These are phyloP conservation scores for Macrosoma leucophasiata DNA, from an alignment of 2,888 invertebrate species.

Conservation along the genomic window DNA sequence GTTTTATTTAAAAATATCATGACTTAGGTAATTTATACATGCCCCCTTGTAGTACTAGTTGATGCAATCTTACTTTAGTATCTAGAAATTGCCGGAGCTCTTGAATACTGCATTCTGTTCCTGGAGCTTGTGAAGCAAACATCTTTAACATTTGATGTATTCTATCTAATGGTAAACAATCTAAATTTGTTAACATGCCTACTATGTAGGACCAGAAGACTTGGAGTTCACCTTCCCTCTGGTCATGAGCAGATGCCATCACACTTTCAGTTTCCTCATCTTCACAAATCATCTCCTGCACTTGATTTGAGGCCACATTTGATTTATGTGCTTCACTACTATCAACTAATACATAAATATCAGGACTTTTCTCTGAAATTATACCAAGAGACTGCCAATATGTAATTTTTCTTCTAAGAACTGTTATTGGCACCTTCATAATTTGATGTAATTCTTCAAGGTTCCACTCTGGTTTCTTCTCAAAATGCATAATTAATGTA, in stretches of 20 bases:
- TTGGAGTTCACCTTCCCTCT: slow-evolving; percentile 94
- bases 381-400: slow-evolving; percentile 97
- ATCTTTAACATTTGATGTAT: slow-evolving; percentile 98
- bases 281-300: slow-evolving; percentile 82
- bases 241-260: slow-evolving; percentile 96
- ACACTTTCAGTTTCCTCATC: slow-evolving; percentile 95
- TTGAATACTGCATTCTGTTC: slow-evolving; percentile 90
- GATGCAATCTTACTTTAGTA: slow-evolving; percentile 93
- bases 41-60: slow-evolving; percentile 88
- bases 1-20: slow-evolving; percentile 37
- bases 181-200: slow-evolving; percentile 97
- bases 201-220: slow-evolving; percentile 98
- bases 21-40: slow-evolving; percentile 90
- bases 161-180: slow-evolving; percentile 91
- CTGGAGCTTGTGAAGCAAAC: slow-evolving; percentile 95
- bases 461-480: slow-evolving; percentile 89
- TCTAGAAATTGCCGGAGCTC: slow-evolving; percentile 93
- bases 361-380: slow-evolving; percentile 83
- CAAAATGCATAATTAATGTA: slow-evolving; percentile 94
- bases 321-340: slow-evolving; percentile 71
- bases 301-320: slow-evolving; percentile 71
- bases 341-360: slow-evolving; percentile 84
- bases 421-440: slow-evolving; percentile 91
- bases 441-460: slow-evolving; percentile 89
- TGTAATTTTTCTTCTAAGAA: slow-evolving; percentile 89